Evolutionary conservation across 1,140 invertebrate species (phyloP), one percentile per base, ranked within the genome.

Genomic region (Drosophila tropicalis): DNA sequence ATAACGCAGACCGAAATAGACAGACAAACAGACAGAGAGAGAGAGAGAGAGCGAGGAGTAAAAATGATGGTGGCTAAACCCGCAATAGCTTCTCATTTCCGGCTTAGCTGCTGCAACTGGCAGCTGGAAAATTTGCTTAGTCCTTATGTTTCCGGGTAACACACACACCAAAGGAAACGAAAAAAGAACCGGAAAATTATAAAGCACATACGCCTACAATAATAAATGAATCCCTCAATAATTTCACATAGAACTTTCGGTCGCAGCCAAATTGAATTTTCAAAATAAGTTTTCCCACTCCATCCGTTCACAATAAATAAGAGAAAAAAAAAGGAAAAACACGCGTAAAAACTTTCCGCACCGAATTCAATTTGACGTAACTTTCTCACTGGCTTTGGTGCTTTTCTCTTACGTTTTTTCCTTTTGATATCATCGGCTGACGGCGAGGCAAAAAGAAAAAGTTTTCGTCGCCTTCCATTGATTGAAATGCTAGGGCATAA

Each of bases 331-430:
- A 29, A 56, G 39, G 62, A 65, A 73, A 22, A 55, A 55, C 41
- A n/a, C 34, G 60, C 36, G 19, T 10, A 29, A 17, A 80, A 79
- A 71, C 79, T 68, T 84, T 84, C 67, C 67, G 67, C 69, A 79
- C 79, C 76, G 47, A 86, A 86, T 86, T 86, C 75, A 87, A 86
- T 86, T 86, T 86, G 71, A 62, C 68, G 64, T 69, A 86, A 86
- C 82, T 86, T 85, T 79, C 55, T 56, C 62, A 56, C 71, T 60
- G 54, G 60, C 67, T 72, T 32, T 19, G 9, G 41, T 7, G 55
- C 55, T 47, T 32, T 62, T 19, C 15, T 19, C 15, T 39, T 39
- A 39, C 57, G 82, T 72, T 71, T 86, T 85, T 81, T 81, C 77
- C 71, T 78, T 84, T 84, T 83, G 80, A 81, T 77, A 76, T 70